phyloP scores from a whole-genome alignment of 2,797 vertebrate genomes.

The Thalassophryne amazonica region DNA sequence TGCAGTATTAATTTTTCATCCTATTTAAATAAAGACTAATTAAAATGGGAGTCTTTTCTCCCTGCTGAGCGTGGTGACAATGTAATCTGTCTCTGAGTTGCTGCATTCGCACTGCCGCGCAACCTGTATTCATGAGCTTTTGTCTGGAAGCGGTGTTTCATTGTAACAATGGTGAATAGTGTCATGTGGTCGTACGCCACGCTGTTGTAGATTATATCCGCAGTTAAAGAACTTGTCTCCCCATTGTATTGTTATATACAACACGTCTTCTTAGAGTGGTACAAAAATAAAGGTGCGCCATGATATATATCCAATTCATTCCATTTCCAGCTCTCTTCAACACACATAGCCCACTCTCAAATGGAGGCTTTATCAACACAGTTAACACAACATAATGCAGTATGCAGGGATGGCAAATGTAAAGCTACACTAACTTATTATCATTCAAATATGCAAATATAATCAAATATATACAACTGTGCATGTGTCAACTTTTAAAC shows the following conservation, averaged over 20 bases:
- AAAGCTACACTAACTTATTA: no score
- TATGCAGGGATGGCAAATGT: no score
- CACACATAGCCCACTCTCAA: no score
- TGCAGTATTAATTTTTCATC: constrained; percentile 58
- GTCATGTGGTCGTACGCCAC: constrained; percentile 26
- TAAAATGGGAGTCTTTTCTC: constrained; percentile 51
- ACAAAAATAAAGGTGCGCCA: constrained; percentile 23
- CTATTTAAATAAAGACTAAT: constrained; percentile 73
- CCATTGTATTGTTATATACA: constrained; percentile 39
- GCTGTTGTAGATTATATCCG: constrained; percentile 29
- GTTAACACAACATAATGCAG: no score
- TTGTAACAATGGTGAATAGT: constrained; percentile 52
- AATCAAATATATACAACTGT: no score
- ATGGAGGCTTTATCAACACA: no score
- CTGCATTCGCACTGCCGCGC: constrained; percentile 24
- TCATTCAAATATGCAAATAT: no score
- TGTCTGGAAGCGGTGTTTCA: constrained; percentile 38
- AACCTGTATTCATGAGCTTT: constrained; percentile 56
- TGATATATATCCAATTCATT: no score
- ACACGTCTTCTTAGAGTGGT: constrained; percentile 17
- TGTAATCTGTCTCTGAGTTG: constrained; percentile 41
- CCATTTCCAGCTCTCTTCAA: background rate
- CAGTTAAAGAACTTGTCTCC: constrained; percentile 36
- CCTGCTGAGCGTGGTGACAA: constrained; percentile 14
- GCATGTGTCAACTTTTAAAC: no score